A percentile compares a stretch with the other conserved stretches of the same genome.
Conservation (phyloP, 2,113 vertebrate species). For the Hippocampus abdominalis region DNA sequence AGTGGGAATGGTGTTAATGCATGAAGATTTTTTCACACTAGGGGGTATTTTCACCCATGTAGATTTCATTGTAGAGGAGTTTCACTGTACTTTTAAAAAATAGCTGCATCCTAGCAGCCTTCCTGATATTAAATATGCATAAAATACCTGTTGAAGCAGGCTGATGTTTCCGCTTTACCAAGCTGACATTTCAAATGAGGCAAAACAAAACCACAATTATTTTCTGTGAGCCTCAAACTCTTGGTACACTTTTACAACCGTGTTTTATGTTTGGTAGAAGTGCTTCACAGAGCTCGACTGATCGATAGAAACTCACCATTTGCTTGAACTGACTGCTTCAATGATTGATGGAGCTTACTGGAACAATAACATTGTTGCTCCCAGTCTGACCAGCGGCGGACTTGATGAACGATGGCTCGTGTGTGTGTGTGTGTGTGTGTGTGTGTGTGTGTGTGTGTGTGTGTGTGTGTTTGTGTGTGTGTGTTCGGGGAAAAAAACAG, state of each 20-base stretch:
- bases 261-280: conserved; percentile 17
- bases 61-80: too few relatives aligned
- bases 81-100: background rate
- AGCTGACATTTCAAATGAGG: background rate
- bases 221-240: conserved; percentile 7
- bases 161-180: background rate
- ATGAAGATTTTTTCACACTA: too few relatives aligned
- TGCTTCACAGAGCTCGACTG: background rate
- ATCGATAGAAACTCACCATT: conserved; percentile 34
- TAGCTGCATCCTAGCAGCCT: background rate
- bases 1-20: too few relatives aligned
- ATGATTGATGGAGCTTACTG: conserved; percentile 33
- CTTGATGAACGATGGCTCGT: conserved; percentile 19
- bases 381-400: conserved; percentile 11
- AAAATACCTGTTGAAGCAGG: background rate
- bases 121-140: background rate
- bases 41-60: too few relatives aligned
- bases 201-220: background rate
- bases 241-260: background rate
- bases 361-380: conserved; percentile 13
- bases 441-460: background rate
- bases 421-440: too few relatives aligned
- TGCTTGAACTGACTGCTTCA: conserved; percentile 21
- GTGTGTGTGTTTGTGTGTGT: background rate
- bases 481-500: conserved; percentile 41